These are phyloP conservation scores for Sebastes elongatus DNA, from an alignment of 2,797 vertebrate genomes.

Conservation along the genomic window DNA sequence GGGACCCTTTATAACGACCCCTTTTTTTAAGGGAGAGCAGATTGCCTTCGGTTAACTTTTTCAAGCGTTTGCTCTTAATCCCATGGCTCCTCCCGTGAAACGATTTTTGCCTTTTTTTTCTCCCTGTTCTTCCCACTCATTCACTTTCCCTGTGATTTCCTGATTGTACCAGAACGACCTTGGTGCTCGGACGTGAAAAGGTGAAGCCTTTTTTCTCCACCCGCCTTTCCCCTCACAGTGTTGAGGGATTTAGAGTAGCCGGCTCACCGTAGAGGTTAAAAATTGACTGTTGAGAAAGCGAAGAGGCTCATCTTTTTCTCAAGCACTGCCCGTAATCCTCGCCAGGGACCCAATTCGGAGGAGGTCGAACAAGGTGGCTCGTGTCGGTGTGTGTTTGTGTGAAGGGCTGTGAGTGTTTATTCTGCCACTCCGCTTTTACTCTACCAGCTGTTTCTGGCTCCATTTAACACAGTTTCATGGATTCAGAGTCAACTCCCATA, in stretches of 20 bases:
- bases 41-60: background rate
- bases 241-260: constrained; percentile 59
- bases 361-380: constrained; percentile 32
- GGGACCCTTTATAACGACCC: background rate
- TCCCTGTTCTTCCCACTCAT: background rate
- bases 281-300: constrained; percentile 68
- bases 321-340: constrained; percentile 63
- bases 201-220: constrained; percentile 52
- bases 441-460: background rate
- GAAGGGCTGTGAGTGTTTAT: background rate
- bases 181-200: constrained; percentile 66
- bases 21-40: background rate
- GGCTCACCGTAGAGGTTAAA: constrained; percentile 51
- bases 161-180: constrained; percentile 63
- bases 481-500: constrained; percentile 5
- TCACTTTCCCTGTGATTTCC: constrained; percentile 44
- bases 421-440: background rate
- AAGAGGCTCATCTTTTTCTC: constrained; percentile 60
- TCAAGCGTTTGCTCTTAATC: constrained; percentile 46
- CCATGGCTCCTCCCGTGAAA: constrained; percentile 57
- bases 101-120: constrained; percentile 27
- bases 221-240: background rate
- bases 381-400: background rate
- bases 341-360: constrained; percentile 52
- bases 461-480: background rate